These are phyloP conservation scores for Mesoligia furuncula DNA, from an alignment of 2,888 invertebrate species.

Conservation along the genomic window DNA sequence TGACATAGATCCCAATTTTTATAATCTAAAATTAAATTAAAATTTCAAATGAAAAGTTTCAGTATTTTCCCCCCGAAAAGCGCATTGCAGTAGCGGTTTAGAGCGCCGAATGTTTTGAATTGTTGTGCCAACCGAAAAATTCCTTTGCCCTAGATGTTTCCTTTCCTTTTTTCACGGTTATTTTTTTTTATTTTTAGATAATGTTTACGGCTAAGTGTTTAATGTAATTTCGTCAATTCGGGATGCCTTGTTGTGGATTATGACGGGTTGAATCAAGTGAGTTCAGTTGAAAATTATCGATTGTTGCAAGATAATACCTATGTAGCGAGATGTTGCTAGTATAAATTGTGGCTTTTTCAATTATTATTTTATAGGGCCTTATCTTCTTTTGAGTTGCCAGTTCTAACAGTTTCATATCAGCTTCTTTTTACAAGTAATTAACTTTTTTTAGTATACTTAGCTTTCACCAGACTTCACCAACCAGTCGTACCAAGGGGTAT, in stretches of 20 bases:
- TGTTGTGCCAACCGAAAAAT: constrained; percentile 62
- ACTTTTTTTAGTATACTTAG: constrained; percentile 1
- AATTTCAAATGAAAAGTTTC: constrained; percentile 7
- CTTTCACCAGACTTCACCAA: not conserved
- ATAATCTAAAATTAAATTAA: not conserved
- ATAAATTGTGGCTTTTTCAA: constrained; percentile 45
- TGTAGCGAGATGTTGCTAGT: constrained; percentile 47
- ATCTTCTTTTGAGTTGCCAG: constrained; percentile 24
- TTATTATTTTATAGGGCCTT: constrained; percentile 38
- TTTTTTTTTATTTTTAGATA: constrained; percentile 56
- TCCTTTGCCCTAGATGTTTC: constrained; percentile 57
- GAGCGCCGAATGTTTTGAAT: constrained; percentile 61
- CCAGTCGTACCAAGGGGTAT: not conserved
- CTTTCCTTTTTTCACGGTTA: constrained; percentile 58
- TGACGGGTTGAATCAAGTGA: constrained; percentile 71
- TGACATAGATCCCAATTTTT: constrained; percentile 15
- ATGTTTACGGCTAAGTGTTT: constrained; percentile 48
- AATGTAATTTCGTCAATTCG: constrained; percentile 67
- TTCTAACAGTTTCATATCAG: not conserved
- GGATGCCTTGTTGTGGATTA: constrained; percentile 74
- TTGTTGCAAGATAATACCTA: constrained; percentile 65
- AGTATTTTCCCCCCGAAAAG: constrained; percentile 45
- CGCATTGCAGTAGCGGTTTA: constrained; percentile 61
- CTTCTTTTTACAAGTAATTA: constrained; percentile 19
- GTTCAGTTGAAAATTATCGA: constrained; percentile 68